Conservation (phyloP, 2,797 vertebrate species). For the Manis crassicaudata region DNA sequence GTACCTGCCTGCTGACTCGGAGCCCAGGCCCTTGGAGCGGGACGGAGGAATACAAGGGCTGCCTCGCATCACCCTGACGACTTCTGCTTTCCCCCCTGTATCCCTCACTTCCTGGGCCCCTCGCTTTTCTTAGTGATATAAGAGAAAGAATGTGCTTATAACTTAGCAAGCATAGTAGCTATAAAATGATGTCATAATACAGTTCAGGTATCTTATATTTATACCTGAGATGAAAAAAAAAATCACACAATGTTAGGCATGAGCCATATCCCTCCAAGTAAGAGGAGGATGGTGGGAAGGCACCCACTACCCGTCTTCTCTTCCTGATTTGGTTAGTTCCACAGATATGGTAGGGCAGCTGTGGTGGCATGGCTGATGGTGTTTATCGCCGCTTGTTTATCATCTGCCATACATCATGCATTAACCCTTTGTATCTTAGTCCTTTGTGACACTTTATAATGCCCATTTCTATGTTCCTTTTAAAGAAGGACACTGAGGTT, state of each 20-base stretch:
- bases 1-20: background rate
- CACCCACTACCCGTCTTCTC: background rate
- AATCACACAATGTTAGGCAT: background rate
- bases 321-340: background rate
- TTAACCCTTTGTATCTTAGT: background rate
- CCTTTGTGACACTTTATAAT: background rate
- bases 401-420: background rate
- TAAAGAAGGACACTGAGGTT: background rate
- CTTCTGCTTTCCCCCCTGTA: background rate
- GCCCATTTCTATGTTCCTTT: background rate
- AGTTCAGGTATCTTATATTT: conserved; percentile 19
- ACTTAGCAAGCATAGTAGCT: background rate
- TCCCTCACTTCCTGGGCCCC: background rate
- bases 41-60: background rate
- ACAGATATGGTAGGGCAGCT: background rate
- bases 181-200: conserved; percentile 17
- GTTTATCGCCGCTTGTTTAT: background rate
- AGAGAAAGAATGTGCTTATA: background rate
- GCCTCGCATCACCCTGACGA: background rate
- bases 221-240: background rate
- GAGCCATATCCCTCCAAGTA: background rate
- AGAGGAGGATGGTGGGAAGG: background rate
- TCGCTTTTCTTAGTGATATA: background rate
- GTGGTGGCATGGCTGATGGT: too few species aligned
- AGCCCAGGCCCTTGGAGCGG: background rate